Percentiles rank a stretch among this genome's conserved stretches.
These are phyloP conservation scores for Pseudolycoriella hygida DNA, from an alignment of 2,888 invertebrate genomes.

Conservation along the genomic window DNA sequence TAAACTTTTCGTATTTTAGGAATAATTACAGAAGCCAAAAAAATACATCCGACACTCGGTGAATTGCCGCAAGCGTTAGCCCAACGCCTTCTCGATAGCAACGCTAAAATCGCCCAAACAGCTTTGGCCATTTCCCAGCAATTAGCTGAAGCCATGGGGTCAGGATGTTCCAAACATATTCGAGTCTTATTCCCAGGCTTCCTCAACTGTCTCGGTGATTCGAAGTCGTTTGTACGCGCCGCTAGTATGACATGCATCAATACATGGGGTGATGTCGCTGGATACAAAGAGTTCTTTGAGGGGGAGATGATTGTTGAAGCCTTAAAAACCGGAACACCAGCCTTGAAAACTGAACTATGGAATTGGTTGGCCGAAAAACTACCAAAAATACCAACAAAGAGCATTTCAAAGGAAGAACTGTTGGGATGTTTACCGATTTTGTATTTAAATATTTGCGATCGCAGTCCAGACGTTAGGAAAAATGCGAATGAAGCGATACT, in stretches of 20 bases:
- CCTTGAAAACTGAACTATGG: slow-evolving; percentile 63
- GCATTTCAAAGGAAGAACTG: slow-evolving; percentile 68
- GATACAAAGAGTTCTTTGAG: slow-evolving; percentile 66
- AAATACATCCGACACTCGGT: slow-evolving; percentile 68
- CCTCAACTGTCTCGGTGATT: slow-evolving; percentile 59
- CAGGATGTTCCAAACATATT: slow-evolving; percentile 60
- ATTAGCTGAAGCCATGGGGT: slow-evolving; percentile 68
- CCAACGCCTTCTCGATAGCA: slow-evolving; percentile 68
- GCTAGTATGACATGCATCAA: slow-evolving; percentile 72
- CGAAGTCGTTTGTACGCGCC: slow-evolving; percentile 60
- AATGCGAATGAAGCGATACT: slow-evolving; percentile 77
- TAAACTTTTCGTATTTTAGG: background rate
- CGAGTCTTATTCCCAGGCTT: slow-evolving; percentile 71
- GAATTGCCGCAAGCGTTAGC: slow-evolving; percentile 67
- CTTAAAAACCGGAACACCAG: slow-evolving; percentile 68
- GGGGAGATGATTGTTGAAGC: slow-evolving; percentile 81
- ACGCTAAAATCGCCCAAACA: slow-evolving; percentile 76
- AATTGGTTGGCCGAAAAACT: slow-evolving; percentile 71
- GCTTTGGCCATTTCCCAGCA: slow-evolving; percentile 68
- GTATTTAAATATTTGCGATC: slow-evolving; percentile 72
- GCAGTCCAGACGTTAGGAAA: slow-evolving; percentile 80
- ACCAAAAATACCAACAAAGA: slow-evolving; percentile 50
- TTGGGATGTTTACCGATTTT: slow-evolving; percentile 56
- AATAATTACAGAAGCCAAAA: slow-evolving; percentile 42
- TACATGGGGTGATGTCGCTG: slow-evolving; percentile 67